Conservation (phyloP, 2,113 vertebrate species). For the Laticauda laticaudata region DNA sequence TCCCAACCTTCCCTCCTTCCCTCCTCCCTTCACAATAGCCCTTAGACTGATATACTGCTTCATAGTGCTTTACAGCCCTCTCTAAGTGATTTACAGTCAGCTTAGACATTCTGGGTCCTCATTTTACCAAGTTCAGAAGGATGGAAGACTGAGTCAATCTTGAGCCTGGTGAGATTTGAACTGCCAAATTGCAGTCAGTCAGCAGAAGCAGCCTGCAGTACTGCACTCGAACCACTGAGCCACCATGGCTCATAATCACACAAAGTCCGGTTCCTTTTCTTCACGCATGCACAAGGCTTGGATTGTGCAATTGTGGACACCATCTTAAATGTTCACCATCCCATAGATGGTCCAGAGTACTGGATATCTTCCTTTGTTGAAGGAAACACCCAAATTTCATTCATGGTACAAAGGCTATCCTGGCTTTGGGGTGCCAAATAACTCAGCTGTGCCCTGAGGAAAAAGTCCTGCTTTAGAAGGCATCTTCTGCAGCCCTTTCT, state of each 20-base stretch:
- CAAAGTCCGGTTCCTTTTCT: neutral
- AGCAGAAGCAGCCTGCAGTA: no score
- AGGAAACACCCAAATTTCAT: neutral
- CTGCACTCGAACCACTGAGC: no score
- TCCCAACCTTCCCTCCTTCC: no score
- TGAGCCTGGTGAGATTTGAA: no score
- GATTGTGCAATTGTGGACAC: neutral
- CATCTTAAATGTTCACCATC: neutral
- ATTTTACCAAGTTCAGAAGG: no score
- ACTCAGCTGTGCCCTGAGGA: neutral
- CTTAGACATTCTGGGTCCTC: no score
- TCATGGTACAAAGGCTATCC: neutral
- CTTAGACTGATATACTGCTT: no score
- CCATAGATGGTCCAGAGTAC: neutral
- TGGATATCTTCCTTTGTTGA: neutral
- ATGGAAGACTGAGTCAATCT: no score
- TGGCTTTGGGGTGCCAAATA: neutral
- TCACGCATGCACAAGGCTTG: neutral
- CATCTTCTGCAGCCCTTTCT: neutral
- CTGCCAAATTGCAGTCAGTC: no score
- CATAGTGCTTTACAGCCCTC: no score
- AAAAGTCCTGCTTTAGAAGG: neutral
- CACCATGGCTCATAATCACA: neutral
- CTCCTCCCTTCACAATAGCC: no score
- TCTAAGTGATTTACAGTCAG: no score